A percentile compares a stretch with the other conserved stretches of the same genome.
Evolutionary conservation across 2,888 invertebrate genomes (phyloP).

Genomic region (Sarcophaga carnaria): DNA sequence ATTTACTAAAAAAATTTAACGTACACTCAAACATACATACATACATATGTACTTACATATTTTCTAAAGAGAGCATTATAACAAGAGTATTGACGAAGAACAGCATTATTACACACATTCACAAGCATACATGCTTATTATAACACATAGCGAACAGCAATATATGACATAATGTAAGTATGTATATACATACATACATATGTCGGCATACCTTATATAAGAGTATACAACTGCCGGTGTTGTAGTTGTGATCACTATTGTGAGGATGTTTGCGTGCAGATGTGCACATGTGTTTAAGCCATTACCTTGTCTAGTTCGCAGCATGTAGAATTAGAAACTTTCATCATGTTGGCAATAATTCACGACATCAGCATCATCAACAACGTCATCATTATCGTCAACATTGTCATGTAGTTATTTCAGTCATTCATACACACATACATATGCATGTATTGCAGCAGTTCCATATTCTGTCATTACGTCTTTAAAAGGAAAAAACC

Average conservation of each 20-base stretch:
- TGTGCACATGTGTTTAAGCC: constrained; percentile 2
- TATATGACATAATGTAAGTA: constrained; percentile 35
- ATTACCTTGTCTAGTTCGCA: constrained; percentile 35
- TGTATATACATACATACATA: not conserved
- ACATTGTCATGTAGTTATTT: constrained; percentile 3
- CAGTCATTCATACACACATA: no score
- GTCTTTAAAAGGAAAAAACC: no score
- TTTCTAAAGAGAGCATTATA: constrained; percentile 47
- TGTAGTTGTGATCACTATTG: not conserved
- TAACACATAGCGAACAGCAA: constrained; percentile 29
- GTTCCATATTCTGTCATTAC: no score
- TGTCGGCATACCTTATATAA: not conserved
- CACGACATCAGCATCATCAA: constrained; percentile 49
- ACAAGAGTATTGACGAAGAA: constrained; percentile 48
- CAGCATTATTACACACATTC: constrained; percentile 24
- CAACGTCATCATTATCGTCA: constrained; percentile 14
- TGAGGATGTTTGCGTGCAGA: not conserved
- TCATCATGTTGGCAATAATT: constrained; percentile 63
- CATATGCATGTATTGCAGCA: no score
- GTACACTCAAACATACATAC: not conserved
- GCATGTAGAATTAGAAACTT: constrained; percentile 47
- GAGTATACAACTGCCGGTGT: not conserved
- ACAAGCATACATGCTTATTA: constrained; percentile 8
- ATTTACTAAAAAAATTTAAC: constrained; percentile 34
- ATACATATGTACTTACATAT: not conserved